Conservation (phyloP, 2,113 vertebrate species). For the Pseudonaja textilis region DNA sequence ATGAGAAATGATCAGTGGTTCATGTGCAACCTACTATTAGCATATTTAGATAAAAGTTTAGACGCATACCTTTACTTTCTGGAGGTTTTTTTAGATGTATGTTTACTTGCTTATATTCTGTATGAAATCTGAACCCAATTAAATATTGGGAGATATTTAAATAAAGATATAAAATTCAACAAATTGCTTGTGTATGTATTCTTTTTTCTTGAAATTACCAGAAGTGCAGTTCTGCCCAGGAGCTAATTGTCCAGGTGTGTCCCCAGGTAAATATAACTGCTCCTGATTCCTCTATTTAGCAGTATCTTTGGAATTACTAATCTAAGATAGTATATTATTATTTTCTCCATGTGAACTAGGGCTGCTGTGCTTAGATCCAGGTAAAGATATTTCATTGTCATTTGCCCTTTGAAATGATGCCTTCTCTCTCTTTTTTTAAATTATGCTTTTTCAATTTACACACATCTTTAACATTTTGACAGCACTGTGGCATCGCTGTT, state of each 20-base stretch:
- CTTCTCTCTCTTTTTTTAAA: too few species aligned
- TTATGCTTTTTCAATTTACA: too few species aligned
- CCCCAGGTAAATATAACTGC: slow-evolving; percentile 17
- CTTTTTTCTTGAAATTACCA: background rate
- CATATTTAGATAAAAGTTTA: background rate
- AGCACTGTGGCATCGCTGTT: too few species aligned
- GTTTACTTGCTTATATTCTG: background rate
- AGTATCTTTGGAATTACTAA: too few species aligned
- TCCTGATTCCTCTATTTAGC: slow-evolving; percentile 21
- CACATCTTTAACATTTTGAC: too few species aligned
- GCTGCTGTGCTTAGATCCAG: too few species aligned
- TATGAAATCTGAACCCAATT: background rate
- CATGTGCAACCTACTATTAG: background rate
- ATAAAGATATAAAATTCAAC: background rate
- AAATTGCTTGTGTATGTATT: background rate
- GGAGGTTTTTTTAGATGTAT: background rate
- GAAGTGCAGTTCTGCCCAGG: slow-evolving; percentile 11
- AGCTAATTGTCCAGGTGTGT: slow-evolving; percentile 11
- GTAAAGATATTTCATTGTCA: too few species aligned
- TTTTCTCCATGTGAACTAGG: too few species aligned
- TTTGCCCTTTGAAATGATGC: too few species aligned
- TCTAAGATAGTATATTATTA: too few species aligned
- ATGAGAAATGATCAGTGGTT: background rate
- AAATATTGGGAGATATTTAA: background rate
- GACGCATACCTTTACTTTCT: background rate